Percentiles rank a stretch among this genome's conserved stretches.
Conservation (phyloP, 2,888 invertebrate species). For the Cheilosia impressa region DNA sequence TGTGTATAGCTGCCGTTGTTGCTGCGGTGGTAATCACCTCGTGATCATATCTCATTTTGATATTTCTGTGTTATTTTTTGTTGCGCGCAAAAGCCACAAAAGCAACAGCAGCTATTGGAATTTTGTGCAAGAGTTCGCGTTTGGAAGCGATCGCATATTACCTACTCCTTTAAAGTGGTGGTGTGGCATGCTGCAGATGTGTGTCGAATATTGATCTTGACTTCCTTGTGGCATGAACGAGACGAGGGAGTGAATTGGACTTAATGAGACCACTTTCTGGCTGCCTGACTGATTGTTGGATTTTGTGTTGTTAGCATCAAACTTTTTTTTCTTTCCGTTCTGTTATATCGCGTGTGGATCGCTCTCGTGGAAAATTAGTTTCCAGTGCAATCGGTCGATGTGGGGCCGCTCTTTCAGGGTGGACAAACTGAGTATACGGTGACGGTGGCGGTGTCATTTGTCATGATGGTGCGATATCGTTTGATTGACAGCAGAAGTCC, state of each 20-base stretch:
- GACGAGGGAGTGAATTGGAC: constrained; percentile 45
- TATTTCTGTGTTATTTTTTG: constrained; percentile 12
- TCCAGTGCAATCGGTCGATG: no score
- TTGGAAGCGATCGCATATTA: constrained; percentile 17
- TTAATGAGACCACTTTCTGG: constrained; percentile 52
- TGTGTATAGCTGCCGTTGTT: constrained; percentile 21
- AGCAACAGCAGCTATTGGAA: constrained; percentile 46
- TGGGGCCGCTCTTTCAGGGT: no score
- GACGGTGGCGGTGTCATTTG: neutral
- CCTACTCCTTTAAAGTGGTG: constrained; percentile 7
- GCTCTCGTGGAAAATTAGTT: no score
- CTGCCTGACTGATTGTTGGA: constrained; percentile 46
- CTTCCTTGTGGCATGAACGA: constrained; percentile 58
- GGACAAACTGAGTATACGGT: neutral
- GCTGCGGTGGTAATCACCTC: constrained; percentile 63
- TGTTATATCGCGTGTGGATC: neutral
- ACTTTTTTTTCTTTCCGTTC: neutral
- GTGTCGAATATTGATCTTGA: constrained; percentile 58
- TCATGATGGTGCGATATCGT: neutral
- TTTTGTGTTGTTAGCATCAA: neutral
- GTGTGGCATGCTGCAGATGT: constrained; percentile 33
- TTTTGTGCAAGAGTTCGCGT: constrained; percentile 23
- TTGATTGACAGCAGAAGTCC: neutral
- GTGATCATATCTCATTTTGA: constrained; percentile 67
- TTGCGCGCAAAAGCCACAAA: constrained; percentile 3